Evolutionary conservation across 2,888 invertebrate genomes (phyloP).

Genomic region (Napeogenes inachia): DNA sequence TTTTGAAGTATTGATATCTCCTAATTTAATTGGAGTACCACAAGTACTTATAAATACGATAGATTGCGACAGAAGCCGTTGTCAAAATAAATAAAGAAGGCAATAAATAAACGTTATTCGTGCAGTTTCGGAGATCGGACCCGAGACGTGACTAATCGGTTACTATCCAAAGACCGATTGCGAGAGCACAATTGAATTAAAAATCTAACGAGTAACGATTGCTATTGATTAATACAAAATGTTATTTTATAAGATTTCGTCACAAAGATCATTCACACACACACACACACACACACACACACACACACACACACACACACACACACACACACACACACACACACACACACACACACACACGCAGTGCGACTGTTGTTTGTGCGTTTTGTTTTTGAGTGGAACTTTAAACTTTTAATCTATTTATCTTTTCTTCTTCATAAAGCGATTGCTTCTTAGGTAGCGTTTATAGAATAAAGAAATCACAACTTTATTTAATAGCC

Average conservation of each 20-base stretch:
- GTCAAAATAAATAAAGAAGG: neutral
- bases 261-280: slow-evolving; percentile 10
- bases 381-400: neutral
- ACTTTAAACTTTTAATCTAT: neutral
- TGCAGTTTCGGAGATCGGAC: neutral
- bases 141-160: slow-evolving; percentile 26
- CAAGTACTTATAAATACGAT: neutral
- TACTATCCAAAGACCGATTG: slow-evolving; percentile 22
- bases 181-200: slow-evolving; percentile 23
- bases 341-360: neutral
- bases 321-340: neutral
- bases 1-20: no score
- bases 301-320: neutral
- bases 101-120: neutral
- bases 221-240: slow-evolving; percentile 17
- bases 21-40: no score
- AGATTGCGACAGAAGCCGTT: neutral
- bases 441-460: no score
- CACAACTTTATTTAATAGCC: no score
- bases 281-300: neutral
- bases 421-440: no score
- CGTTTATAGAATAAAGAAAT: no score
- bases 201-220: slow-evolving; percentile 15
- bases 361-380: neutral
- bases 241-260: slow-evolving; percentile 15